Evolutionary conservation across 2,888 invertebrate genomes (phyloP), one percentile per base, ranked within the genome.

Genomic region (Nowickia ferox): DNA sequence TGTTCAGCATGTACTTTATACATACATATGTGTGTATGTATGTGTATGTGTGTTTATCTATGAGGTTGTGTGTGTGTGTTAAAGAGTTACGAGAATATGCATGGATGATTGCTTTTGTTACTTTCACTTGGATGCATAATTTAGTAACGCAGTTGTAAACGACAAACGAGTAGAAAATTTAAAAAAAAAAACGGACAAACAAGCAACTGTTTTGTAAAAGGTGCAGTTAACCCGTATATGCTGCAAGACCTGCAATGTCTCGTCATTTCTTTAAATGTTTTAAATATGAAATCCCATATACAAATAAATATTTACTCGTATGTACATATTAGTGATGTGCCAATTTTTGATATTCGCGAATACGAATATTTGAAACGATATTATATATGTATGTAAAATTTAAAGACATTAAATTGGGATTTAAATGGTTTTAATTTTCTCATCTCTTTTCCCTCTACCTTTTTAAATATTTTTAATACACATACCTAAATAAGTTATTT

Each of bases 51-150:
- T 30, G 30, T 30, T 30, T 30, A 6, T 1, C 30, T 30, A 6
- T 30, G 6, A 30, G 30, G 6, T 30, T 30, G 30, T 30, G 30
- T 30, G n/a, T 44, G 6, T 63, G 42, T 48, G 30, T 48, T 63
- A 40, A 72, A 65, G 65, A 59, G 72, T 72, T 72, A 48, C 46
- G 19, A 80, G 59, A 66, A 71, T 63, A 68, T 82, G 77, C 78
- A 81, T 77, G 81, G 78, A 63, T 78, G 80, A 76, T 75, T 69
- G 80, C 76, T 78, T 71, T 71, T 59, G 84, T 81, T 84, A 87
- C 87, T 87, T 87, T 87, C 87, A 87, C 87, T 87, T 82, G 77
- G 68, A 79, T 78, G 86, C 86, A 87, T 84, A 82, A 84, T 84
- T 87, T 84, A 87, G 69, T 65, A 82, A 82, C 79, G 78, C 85